Percentiles rank a stretch among this genome's conserved stretches.
These are phyloP conservation scores for Saguinus imperator DNA, from an alignment of 2,113 vertebrate species.

Conservation along the genomic window DNA sequence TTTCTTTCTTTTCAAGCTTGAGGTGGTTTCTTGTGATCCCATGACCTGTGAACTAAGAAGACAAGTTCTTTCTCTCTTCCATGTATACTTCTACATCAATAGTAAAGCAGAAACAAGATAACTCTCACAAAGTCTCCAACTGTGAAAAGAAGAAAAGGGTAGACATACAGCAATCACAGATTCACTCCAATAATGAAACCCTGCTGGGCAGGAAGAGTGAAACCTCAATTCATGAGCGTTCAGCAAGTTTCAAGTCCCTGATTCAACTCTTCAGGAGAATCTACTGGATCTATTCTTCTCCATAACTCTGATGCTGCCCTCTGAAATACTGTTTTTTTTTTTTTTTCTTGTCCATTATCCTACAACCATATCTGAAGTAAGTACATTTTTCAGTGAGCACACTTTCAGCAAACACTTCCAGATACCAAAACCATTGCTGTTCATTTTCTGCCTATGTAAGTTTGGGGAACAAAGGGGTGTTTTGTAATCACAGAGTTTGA, in stretches of 20 bases:
- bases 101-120: not conserved
- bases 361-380: not conserved
- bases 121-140: not conserved
- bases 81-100: not conserved
- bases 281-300: not conserved
- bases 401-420: not conserved
- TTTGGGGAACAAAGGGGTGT: not conserved
- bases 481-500: constrained; percentile 6
- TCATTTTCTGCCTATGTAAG: not conserved
- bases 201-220: not conserved
- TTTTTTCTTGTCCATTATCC: not conserved
- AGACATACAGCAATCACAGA: not conserved
- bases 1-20: not conserved
- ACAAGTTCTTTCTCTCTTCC: not conserved
- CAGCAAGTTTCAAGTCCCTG: not conserved
- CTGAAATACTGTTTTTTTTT: not conserved
- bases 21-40: not conserved
- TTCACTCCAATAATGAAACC: not conserved
- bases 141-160: not conserved
- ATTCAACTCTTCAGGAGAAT: not conserved
- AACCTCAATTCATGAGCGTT: not conserved
- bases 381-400: not conserved
- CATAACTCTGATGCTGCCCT: not conserved
- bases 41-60: not conserved
- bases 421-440: not conserved